A percentile compares a stretch with the other conserved stretches of the same genome.
Conservation (phyloP, 2,888 invertebrate species). For the Pasiphila rectangulata region DNA sequence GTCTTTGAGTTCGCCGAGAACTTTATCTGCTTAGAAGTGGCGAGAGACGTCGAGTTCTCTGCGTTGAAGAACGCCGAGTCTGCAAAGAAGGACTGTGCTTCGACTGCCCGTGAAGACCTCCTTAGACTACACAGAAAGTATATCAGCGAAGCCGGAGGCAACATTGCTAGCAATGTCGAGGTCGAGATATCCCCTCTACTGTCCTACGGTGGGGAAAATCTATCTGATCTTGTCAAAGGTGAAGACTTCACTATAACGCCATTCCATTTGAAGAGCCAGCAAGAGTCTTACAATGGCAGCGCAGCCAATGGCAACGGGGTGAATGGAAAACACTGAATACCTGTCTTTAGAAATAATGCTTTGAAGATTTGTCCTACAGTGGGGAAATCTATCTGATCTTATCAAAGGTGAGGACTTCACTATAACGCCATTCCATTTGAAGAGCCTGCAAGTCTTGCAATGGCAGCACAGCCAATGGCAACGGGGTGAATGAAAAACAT, state of each 20-base stretch:
- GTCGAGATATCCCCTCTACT: conserved; percentile 95
- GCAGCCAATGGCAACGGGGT: conserved; percentile 63
- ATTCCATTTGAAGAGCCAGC: conserved; percentile 77
- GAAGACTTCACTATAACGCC: conserved; percentile 85
- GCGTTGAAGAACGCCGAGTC: conserved; percentile 96
- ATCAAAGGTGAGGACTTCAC: conserved; percentile 84
- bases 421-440: conserved; percentile 83
- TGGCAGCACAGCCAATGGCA: conserved; percentile 61
- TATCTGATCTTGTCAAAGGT: conserved; percentile 83
- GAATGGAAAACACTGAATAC: conserved; percentile 42
- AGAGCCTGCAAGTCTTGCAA: conserved; percentile 64
- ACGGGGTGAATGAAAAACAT: conserved; percentile 57
- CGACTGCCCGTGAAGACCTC: conserved; percentile 90
- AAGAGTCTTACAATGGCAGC: no score
- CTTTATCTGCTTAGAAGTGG: conserved; percentile 96
- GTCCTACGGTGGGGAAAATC: conserved; percentile 94
- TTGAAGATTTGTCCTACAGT: conserved; percentile 94
- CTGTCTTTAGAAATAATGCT: not conserved
- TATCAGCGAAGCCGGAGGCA: conserved; percentile 90
- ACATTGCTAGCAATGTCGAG: conserved; percentile 82
- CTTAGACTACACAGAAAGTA: conserved; percentile 89
- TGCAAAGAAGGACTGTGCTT: conserved; percentile 93
- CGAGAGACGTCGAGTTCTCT: conserved; percentile 96
- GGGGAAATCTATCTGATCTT: conserved; percentile 89
- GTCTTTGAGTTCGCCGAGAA: conserved; percentile 96